Evolutionary conservation across 2,888 invertebrate species (phyloP).

Genomic region (Stegana nigrithorax): DNA sequence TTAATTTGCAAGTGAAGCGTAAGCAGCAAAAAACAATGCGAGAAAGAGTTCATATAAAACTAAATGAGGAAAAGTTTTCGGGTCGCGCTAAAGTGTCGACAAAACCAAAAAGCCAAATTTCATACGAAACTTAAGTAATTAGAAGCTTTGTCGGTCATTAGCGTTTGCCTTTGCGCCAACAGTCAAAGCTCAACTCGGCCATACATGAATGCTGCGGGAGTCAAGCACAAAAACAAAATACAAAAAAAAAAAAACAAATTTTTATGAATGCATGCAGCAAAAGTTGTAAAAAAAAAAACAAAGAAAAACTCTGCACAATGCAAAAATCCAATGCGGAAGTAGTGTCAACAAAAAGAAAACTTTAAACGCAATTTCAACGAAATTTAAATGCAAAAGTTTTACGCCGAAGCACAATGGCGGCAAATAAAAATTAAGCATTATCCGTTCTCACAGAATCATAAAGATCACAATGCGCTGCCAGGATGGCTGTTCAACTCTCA

Average conservation of each 20-base stretch:
- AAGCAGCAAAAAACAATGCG: too few relatives aligned
- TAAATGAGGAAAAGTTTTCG: constrained; percentile 19
- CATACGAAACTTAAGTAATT: constrained; percentile 57
- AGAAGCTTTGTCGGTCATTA: constrained; percentile 62
- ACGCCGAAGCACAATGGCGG: too few relatives aligned
- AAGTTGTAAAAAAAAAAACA: neutral
- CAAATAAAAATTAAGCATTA: too few relatives aligned
- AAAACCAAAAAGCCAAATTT: neutral
- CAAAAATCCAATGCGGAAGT: neutral
- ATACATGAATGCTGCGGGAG: neutral
- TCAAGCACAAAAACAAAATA: neutral
- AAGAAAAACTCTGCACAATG: neutral
- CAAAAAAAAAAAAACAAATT: constrained; percentile 41
- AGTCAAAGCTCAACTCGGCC: constrained; percentile 2
- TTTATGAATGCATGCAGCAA: constrained; percentile 44
- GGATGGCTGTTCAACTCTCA: too few relatives aligned
- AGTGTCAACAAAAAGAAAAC: constrained; percentile 23
- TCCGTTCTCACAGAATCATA: too few relatives aligned
- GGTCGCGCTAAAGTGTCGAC: neutral
- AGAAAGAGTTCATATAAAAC: constrained; percentile 4
- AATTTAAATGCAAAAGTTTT: constrained; percentile 56
- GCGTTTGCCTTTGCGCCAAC: constrained; percentile 37
- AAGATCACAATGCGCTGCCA: too few relatives aligned
- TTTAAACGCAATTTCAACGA: constrained; percentile 57
- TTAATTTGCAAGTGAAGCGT: too few relatives aligned